phyloP scores from a whole-genome alignment of 2,888 invertebrate genomes.

The Acleris cristana region DNA sequence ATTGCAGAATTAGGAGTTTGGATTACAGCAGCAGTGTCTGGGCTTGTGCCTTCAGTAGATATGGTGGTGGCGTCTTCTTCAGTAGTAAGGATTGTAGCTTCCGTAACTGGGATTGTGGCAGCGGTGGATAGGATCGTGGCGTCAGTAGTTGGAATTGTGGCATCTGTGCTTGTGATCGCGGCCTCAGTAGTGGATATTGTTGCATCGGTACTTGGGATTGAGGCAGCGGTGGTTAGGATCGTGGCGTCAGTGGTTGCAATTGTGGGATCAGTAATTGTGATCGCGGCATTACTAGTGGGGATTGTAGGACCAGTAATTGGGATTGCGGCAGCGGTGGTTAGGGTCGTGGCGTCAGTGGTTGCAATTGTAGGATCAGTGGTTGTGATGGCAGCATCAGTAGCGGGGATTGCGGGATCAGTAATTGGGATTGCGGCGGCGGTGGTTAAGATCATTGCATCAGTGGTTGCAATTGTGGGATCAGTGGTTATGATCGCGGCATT shows the following conservation, averaged over 20 bases:
- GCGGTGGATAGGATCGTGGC: not conserved
- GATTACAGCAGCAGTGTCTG: not conserved
- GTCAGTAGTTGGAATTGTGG: too few relatives aligned
- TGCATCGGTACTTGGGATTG: slow-evolving; percentile 4
- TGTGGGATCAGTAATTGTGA: slow-evolving; percentile 5
- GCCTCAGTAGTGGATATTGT: not conserved
- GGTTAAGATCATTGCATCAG: not conserved
- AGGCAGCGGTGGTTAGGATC: not conserved
- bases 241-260: not conserved
- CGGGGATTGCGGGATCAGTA: not conserved
- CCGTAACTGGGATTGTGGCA: slow-evolving; percentile 7
- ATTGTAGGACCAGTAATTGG: not conserved
- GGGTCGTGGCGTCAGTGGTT: too few relatives aligned
- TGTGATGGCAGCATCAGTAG: not conserved
- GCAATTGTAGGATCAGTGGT: too few relatives aligned
- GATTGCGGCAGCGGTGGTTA: too few relatives aligned
- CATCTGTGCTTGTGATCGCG: not conserved
- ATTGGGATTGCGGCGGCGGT: slow-evolving; percentile 12
- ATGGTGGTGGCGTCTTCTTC: too few relatives aligned
- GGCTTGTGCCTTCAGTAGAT: slow-evolving; percentile 2
- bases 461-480: not conserved
- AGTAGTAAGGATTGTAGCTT: too few relatives aligned
- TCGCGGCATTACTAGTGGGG: not conserved
- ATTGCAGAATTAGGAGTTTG: slow-evolving; percentile 10
- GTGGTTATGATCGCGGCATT: slow-evolving; percentile 3